A percentile compares a stretch with the other conserved stretches of the same genome.
These are phyloP conservation scores for Echinops telfairi DNA, from an alignment of 2,113 vertebrate species.

Conservation along the genomic window DNA sequence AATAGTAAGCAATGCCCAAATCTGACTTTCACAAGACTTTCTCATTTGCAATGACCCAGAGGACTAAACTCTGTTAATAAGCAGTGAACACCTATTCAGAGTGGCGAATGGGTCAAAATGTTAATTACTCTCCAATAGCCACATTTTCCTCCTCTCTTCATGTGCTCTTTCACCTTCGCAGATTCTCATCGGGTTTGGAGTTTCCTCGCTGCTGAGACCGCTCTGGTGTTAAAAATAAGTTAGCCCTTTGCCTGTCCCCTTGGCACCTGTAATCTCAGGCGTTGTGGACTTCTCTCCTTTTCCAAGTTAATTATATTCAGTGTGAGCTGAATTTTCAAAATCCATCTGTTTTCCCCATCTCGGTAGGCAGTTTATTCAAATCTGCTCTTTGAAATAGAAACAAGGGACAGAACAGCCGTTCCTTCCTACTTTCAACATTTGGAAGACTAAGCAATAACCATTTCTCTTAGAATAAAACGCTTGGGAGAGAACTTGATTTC, in stretches of 20 bases:
- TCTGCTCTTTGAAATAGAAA: constrained; percentile 68
- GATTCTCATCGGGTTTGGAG: constrained; percentile 60
- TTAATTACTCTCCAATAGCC: constrained; percentile 65
- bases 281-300: constrained; percentile 43
- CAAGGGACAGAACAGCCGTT: constrained; percentile 55
- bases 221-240: constrained; percentile 75
- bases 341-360: constrained; percentile 75
- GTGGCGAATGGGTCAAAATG: constrained; percentile 64
- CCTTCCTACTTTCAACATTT: constrained; percentile 58
- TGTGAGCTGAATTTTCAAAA: constrained; percentile 70
- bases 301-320: constrained; percentile 73
- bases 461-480: constrained; percentile 59
- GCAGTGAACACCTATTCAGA: constrained; percentile 19
- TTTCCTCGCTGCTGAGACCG: constrained; percentile 62
- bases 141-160: constrained; percentile 50
- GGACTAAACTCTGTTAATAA: constrained; percentile 53
- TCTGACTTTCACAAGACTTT: constrained; percentile 2
- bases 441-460: constrained; percentile 30
- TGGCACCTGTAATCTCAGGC: constrained; percentile 41
- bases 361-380: constrained; percentile 73
- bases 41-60: constrained; percentile 50
- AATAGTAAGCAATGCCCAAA: background rate
- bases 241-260: constrained; percentile 72
- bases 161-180: constrained; percentile 64
- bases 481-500: constrained; percentile 46